Conservation (phyloP, 2,888 invertebrate species). For the Perdita meconis region DNA sequence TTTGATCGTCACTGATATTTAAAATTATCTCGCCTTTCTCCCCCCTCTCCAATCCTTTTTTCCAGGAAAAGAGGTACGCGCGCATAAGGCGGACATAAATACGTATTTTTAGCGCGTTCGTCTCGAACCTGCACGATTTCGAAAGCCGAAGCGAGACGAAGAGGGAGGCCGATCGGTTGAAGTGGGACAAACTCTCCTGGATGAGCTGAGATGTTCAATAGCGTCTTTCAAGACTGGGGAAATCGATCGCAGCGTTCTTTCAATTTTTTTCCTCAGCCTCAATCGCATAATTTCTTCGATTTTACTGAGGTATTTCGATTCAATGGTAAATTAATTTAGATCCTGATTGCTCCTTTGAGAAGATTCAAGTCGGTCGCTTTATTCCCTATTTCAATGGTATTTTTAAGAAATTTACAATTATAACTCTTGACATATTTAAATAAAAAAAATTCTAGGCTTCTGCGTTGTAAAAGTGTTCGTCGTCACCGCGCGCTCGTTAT, state of each 20-base stretch:
- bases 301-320: not conserved
- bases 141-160: constrained; percentile 35
- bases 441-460: not conserved
- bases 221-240: not conserved
- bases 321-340: not conserved
- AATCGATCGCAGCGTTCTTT: constrained; percentile 16
- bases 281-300: constrained; percentile 4
- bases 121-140: constrained; percentile 38
- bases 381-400: no score
- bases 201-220: constrained; percentile 74
- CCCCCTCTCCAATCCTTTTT: constrained; percentile 5
- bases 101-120: constrained; percentile 70
- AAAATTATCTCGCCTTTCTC: constrained; percentile 54
- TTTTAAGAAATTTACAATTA: no score
- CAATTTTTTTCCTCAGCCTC: not conserved
- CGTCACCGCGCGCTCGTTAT: not conserved
- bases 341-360: no score
- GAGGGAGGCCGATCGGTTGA: constrained; percentile 49
- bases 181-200: constrained; percentile 79
- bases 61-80: constrained; percentile 28
- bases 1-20: constrained; percentile 40
- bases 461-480: not conserved
- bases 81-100: constrained; percentile 54
- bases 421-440: not conserved
- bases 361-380: no score